Base-by-base conservation (phyloP, 1,140 invertebrate species). In the Calycopis cecrops region DNA sequence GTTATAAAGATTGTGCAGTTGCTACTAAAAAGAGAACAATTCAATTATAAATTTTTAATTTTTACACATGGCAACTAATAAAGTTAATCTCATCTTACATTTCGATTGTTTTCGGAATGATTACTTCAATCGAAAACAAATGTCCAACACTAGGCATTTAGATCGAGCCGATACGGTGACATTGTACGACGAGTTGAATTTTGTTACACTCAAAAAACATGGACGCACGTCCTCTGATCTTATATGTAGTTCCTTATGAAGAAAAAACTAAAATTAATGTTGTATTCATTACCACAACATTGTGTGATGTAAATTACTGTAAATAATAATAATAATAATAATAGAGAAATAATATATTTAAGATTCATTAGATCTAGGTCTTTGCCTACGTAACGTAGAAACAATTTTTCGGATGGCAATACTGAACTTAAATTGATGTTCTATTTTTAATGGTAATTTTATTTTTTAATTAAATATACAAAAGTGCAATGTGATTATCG, bases 301-400 rank as follows among this genome's bases (percentile, higher is more conserved):
- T 63, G 67, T 74, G 76, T 78, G 73, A 81, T 85, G 81, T 85
- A 85, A 85, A 85, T 81, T 81, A 82, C 71, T 85, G 81, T 85
- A 85, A 76, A 79, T 82, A 80, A 68, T 66, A 65, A 28, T 58
- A 76, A 79, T 82, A 80, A 68, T 66, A 65, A 28, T 58, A 55
- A 54, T 55, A 68, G 66, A 64, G 62, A 63, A 62, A 63, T 67
- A 64, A 57, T 57, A 69, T 68, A 65, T 57, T 71, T 83, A 78
- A 81, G 75, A 56, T 73, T 58, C 62, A 65, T 67, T 67, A 69
- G 59, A 62, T 64, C 62, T 71, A 58, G 55, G 55, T 69, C 69
- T 65, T 63, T 63, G 51, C 62, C 53, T 35, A 50, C 35, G 49
- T 64, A 51, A 56, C 50, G 42, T 48, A 50, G 11, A 61, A 58